Base-by-base conservation (phyloP, 2,888 invertebrate genomes). In the Notocelia uddmanniana region DNA sequence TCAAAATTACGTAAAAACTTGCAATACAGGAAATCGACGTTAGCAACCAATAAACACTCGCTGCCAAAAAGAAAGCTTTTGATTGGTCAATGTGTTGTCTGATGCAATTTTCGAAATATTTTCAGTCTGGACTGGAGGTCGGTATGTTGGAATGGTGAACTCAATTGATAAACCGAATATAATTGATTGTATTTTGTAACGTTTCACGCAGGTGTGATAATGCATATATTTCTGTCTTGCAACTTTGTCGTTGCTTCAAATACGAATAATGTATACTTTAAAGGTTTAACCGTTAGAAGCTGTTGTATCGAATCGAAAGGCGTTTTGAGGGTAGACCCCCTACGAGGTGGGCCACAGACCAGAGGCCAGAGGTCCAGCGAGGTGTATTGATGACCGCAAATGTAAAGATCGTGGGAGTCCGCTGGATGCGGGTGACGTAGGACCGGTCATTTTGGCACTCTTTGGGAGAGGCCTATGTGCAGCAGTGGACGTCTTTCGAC, bases 81-180 rank as follows among this genome's bases (percentile, higher is more conserved):
- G 21, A 73, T 73, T 68, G 62, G 63, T 23, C 11, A 41, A 37
- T 41, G 45, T 11, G 45, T 81, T 82, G 81, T 81, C 48, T 88
- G 87, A 88, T 81, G 87, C 83, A 87, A 88, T 80, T 83, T 83
- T 85, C 81, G 74, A 80, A 83, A 78, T 76, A 37, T 80, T 87
- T 85, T 75, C 83, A 80, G 59, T 73, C 21, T 0, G 26, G 5
- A 3, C 5, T 2, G 15, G 60, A 15, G 31, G 48, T 63, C 63
- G 62, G 62, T 54, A 57, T 66, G 15, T 31, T 41, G 62, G 62
- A 57, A 57, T 66, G 15, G 21, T 41, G 57, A 45, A 15, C 19
- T 58, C 34, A 66, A 68, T 60, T 60, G 52, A 68, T 52, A 59
- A 50, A 37, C 18, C 2, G 5, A n/a, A 5, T 50, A 31, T 52